Evolutionary conservation across 2,797 vertebrate genomes (phyloP), one percentile per base, ranked within the genome.

Genomic region (Gymnodraco acuticeps): DNA sequence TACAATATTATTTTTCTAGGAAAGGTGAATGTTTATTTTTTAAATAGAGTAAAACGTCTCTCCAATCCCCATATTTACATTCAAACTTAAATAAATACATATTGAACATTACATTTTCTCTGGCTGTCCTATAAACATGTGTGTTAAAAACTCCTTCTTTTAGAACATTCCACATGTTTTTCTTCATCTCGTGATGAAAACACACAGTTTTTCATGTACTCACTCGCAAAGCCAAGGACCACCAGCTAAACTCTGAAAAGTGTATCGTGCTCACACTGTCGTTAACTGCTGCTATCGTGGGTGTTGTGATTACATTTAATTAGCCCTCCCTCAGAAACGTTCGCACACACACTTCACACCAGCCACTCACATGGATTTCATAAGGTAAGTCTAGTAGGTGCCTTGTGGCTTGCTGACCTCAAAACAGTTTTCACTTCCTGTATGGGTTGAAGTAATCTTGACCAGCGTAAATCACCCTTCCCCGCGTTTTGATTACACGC

Each of bases 351-450:
- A 51, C 58, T 68, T 78, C 74, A 79, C 74, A 84, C 78, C 73
- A 73, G 59, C 73, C 72, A 5, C 75, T 91, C 82, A 67, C 83
- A 86, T 86, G 80, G 76, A 87, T 84, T 89, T 86, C 83, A 91
- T 80, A 82, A 88, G 73, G 84, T 80, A 86, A 77, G 80, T 73
- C 65, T 88, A 75, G 84, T 75, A 70, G 84, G 80, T 78, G 87
- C 77, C 87, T 90, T 16, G 50, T 90, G 87, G 83, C 84, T 88
- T 51, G 51, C 75, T 89, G 88, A 90, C 90, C 90, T 90, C 69
- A 82, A 77, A 92, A 88, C 89, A 83, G 77, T 71, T 64, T 89
- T 83, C 82, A 76, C 88, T 90, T 94, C 89, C 92, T 89, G 83
- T 75, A 70, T 66, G 75, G 76, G 83, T 20, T 83, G 75, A 89